Evolutionary conservation across 2,888 invertebrate species (phyloP).

Genomic region (Acronicta alni): DNA sequence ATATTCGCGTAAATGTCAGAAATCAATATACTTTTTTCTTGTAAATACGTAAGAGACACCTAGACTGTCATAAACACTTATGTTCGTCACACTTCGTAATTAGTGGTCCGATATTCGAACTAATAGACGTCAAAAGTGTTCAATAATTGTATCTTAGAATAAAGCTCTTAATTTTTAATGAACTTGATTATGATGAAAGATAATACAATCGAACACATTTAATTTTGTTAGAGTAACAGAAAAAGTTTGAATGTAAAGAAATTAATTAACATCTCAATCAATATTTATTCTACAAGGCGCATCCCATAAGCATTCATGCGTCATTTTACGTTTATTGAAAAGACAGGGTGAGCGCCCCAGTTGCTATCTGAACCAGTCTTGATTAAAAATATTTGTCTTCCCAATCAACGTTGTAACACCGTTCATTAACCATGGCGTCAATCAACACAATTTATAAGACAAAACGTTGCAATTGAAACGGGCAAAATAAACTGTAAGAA

Average conservation of each 20-base stretch:
- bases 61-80: too few species aligned
- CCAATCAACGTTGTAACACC: conserved; percentile 33
- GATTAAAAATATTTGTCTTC: conserved; percentile 42
- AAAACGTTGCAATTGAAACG: conserved; percentile 71
- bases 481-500: conserved; percentile 73
- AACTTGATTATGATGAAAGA: conserved; percentile 31
- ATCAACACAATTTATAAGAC: conserved; percentile 71
- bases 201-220: too few species aligned
- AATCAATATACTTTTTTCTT: too few species aligned
- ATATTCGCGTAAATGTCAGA: too few species aligned
- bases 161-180: too few species aligned
- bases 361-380: conserved; percentile 12
- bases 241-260: conserved; percentile 28
- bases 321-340: conserved; percentile 10
- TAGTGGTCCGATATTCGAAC: too few species aligned
- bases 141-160: too few species aligned
- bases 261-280: conserved; percentile 25
- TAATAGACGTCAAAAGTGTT: too few species aligned
- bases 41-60: too few species aligned
- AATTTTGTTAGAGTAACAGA: neutral
- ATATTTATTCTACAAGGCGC: conserved; percentile 19
- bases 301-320: conserved; percentile 8
- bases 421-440: conserved; percentile 58
- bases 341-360: conserved; percentile 12
- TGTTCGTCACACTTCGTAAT: too few species aligned